A percentile compares a stretch with the other conserved stretches of the same genome.
Conservation (phyloP, 1,140 invertebrate species). For the Cyrtorhinus lividipennis region DNA sequence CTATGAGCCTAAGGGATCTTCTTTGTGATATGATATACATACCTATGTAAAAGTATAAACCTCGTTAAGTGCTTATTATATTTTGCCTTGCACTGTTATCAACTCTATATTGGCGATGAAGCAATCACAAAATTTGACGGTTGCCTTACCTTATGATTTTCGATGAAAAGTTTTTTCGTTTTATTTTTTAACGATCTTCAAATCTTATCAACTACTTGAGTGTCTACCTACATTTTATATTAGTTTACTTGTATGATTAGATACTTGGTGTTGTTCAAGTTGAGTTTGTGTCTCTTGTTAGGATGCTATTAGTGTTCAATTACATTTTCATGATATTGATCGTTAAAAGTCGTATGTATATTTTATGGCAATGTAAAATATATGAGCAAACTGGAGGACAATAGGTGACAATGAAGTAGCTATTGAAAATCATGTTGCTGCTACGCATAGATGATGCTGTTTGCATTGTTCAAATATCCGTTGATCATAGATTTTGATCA, state of each 20-base stretch:
- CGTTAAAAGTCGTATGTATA: neutral
- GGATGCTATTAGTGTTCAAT: neutral
- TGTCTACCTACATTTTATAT: neutral
- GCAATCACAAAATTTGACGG: constrained; percentile 4
- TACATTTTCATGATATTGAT: neutral
- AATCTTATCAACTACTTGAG: neutral
- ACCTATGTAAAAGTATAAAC: neutral
- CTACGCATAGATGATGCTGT: no score
- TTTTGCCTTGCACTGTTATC: constrained; percentile 5
- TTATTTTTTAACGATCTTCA: neutral
- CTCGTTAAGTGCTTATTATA: constrained; percentile 3
- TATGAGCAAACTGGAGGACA: neutral
- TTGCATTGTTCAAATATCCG: no score
- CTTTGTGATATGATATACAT: constrained; percentile 3
- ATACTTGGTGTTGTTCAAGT: neutral
- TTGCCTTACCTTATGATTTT: constrained; percentile 6
- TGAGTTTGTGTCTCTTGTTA: neutral
- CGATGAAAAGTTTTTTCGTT: neutral
- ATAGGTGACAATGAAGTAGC: neutral
- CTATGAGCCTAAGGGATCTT: constrained; percentile 8
- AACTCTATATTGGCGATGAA: neutral
- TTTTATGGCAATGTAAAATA: neutral
- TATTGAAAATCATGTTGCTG: no score
- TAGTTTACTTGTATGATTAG: neutral
- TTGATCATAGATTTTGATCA: no score